A percentile compares a stretch with the other conserved stretches of the same genome.
Conservation (phyloP, 2,888 invertebrate genomes). For the Horisme vitalbata region DNA sequence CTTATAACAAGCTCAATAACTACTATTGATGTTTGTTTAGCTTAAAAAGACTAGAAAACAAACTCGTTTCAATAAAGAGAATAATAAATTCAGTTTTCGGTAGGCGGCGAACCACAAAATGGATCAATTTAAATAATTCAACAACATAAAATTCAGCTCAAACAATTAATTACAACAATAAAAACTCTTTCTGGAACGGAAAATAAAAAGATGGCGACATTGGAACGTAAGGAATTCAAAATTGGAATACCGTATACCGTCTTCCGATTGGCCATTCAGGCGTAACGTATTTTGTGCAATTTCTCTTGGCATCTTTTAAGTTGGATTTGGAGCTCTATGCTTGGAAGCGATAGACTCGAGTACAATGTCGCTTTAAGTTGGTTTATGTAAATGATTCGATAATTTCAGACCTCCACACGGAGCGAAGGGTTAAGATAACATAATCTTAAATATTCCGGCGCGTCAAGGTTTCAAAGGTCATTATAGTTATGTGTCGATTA, state of each 20-base stretch:
- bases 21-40: too few relatives aligned
- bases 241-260: constrained; percentile 53
- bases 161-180: constrained; percentile 29
- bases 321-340: constrained; percentile 29
- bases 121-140: constrained; percentile 27
- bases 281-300: constrained; percentile 45
- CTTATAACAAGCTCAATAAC: too few relatives aligned
- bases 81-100: constrained; percentile 13
- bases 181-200: constrained; percentile 32
- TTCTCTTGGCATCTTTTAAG: constrained; percentile 4
- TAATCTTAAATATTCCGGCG: constrained; percentile 61
- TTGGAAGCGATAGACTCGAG: constrained; percentile 16
- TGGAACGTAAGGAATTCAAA: constrained; percentile 59
- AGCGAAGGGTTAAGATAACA: constrained; percentile 53
- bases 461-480: constrained; percentile 46
- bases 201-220: constrained; percentile 53
- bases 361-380: constrained; percentile 5
- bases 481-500: constrained; percentile 18
- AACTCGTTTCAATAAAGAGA: neutral
- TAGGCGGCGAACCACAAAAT: constrained; percentile 18
- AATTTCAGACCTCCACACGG: constrained; percentile 49
- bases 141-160: constrained; percentile 23
- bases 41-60: too few relatives aligned
- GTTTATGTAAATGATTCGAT: constrained; percentile 42
- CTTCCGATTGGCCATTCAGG: constrained; percentile 57